Evolutionary conservation across 2,888 invertebrate species (phyloP).

Genomic region (Rhagonycha lutea): DNA sequence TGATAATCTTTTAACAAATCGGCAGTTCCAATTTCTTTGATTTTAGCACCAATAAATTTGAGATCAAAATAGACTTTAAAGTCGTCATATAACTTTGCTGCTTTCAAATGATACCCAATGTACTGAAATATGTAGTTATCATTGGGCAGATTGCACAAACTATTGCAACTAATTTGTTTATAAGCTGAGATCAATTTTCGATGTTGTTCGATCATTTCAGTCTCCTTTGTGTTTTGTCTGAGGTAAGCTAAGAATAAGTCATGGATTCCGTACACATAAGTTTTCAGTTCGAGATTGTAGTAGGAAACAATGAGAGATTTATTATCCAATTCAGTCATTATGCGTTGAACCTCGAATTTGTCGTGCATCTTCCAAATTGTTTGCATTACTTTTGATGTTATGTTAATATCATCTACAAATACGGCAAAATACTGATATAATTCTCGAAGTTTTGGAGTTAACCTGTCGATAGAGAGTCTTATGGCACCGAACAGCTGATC

Average conservation of each 20-base stretch:
- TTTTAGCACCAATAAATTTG: constrained; percentile 72
- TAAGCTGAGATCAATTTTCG: constrained; percentile 64
- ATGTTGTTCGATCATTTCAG: constrained; percentile 60
- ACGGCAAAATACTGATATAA: constrained; percentile 68
- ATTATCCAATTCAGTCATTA: constrained; percentile 67
- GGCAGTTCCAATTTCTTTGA: constrained; percentile 68
- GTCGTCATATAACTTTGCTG: constrained; percentile 59
- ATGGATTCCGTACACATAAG: constrained; percentile 73
- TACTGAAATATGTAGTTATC: constrained; percentile 76
- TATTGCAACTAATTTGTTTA: constrained; percentile 55
- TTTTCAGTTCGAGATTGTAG: constrained; percentile 63
- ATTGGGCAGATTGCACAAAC: constrained; percentile 64
- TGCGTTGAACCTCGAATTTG: constrained; percentile 63
- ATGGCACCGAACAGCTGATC: constrained; percentile 58
- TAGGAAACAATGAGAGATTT: constrained; percentile 70
- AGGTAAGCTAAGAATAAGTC: constrained; percentile 69
- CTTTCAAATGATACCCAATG: constrained; percentile 70
- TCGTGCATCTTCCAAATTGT: constrained; percentile 57
- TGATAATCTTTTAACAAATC: constrained; percentile 70
- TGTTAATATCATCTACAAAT: constrained; percentile 70
- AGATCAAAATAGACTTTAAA: constrained; percentile 70
- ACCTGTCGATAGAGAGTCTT: constrained; percentile 64
- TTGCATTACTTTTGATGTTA: constrained; percentile 49
- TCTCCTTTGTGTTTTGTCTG: constrained; percentile 54
- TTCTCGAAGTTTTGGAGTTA: constrained; percentile 56